Conservation (phyloP, 1,140 invertebrate genomes). For the Reticulitermes speratus region DNA sequence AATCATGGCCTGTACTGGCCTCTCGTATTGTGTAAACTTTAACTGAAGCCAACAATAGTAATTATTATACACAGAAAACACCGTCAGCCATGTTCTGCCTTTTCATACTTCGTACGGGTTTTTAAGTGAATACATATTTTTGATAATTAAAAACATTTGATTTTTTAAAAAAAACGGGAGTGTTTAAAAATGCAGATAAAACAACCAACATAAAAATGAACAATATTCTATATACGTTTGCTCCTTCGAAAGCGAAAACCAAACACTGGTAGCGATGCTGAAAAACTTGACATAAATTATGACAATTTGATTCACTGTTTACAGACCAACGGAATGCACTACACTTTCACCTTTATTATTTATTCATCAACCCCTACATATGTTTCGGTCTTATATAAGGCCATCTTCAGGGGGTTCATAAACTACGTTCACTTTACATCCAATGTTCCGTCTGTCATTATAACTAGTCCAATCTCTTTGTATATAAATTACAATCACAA, state of each 20-base stretch:
- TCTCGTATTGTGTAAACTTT: not conserved
- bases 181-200: not conserved
- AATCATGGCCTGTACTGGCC: not conserved
- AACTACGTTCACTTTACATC: no score
- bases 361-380: no score
- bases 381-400: no score
- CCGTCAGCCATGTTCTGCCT: not conserved
- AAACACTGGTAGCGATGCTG: not conserved
- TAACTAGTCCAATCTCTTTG: no score
- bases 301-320: no score
- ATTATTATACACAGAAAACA: not conserved
- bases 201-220: not conserved
- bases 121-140: not conserved
- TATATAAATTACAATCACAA: no score
- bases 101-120: not conserved
- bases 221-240: not conserved
- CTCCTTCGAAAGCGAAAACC: not conserved
- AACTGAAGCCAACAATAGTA: not conserved
- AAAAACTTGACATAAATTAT: no score
- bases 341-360: no score
- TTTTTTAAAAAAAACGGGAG: not conserved
- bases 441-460: no score
- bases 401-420: no score
- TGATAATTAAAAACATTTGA: not conserved
- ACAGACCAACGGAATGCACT: no score